Evolutionary conservation across 2,113 vertebrate genomes (phyloP), one percentile per base, ranked within the genome.

Genomic region (Syrrhaptes paradoxus): DNA sequence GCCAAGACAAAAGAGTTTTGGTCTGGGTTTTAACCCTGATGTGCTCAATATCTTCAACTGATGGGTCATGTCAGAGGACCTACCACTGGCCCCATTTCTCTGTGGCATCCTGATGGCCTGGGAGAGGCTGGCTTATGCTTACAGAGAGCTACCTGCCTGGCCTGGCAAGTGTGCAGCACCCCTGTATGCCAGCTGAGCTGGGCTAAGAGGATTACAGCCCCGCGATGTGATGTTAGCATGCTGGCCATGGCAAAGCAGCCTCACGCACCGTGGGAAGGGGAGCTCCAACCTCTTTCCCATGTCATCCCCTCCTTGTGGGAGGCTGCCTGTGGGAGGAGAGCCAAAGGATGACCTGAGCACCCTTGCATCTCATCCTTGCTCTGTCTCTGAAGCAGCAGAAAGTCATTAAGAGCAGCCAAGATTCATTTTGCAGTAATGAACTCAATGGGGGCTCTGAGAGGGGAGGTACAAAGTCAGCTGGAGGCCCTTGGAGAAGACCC

Each of bases 191-290:
- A 7, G 57, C 79, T 95, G 77, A 94, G 88, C 92, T n/a, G 41
- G 9, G 65, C 62, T 96, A 95, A 97, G 90, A 91, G 89, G 93
- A 97, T 96, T 96, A 80, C 80, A 87, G 88, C 66, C 87, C 71
- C 5, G 4, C 72, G 63, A 29, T 17, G 24, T n/a, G 70, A 70
- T 57, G 49, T 78, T 85, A 59, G 66, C 0, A 0, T 34, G n/a
- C 72, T 9, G 54, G 77, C 74, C 2, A 1, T 17, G 76, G 63
- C 9, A 25, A 74, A 93, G 66, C 62, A 61, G 77, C 62, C 43
- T 85, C 78, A 48, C 0, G 0, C 32, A 62, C 5, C 4, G 55
- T 10, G 49, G 55, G 26, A 52, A 71, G 7, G 7, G 54, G 54
- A 85, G 34, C 15, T 52, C 71, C 6, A 2, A 66, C 45, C 62